These are phyloP conservation scores for Diarsia dahlii DNA, from an alignment of 2,888 invertebrate genomes.

Conservation along the genomic window DNA sequence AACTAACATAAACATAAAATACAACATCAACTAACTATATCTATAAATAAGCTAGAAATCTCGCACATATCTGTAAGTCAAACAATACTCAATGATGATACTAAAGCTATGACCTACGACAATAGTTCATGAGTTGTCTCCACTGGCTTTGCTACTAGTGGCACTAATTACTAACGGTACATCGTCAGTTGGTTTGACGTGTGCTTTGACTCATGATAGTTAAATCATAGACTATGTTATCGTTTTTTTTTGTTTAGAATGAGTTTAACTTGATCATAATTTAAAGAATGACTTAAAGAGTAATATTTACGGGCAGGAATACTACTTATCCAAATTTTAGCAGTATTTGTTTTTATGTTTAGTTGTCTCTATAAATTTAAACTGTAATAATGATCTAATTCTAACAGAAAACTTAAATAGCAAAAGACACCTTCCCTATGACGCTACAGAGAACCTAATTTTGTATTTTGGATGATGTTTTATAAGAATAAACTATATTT, in stretches of 20 bases:
- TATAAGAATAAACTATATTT: neutral
- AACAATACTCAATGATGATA: constrained; percentile 16
- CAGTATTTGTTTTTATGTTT: neutral
- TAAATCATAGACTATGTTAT: neutral
- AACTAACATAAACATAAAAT: neutral
- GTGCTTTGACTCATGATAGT: constrained; percentile 16
- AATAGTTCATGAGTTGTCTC: constrained; percentile 22
- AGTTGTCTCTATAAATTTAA: too few relatives aligned
- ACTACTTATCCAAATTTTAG: neutral
- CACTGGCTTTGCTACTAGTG: neutral
- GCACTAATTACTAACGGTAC: constrained; percentile 44
- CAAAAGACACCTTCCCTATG: neutral
- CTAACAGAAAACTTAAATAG: too few relatives aligned
- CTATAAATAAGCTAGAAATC: constrained; percentile 11
- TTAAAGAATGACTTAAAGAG: neutral
- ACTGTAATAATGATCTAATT: neutral
- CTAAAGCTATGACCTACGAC: constrained; percentile 41
- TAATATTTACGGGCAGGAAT: neutral
- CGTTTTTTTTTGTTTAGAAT: neutral
- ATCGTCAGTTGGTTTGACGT: constrained; percentile 15
- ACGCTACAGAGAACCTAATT: neutral
- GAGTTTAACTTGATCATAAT: neutral
- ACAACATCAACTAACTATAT: neutral
- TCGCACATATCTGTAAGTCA: constrained; percentile 16
- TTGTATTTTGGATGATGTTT: neutral